Conservation (phyloP, 2,113 vertebrate genomes). For the Pagrus major region DNA sequence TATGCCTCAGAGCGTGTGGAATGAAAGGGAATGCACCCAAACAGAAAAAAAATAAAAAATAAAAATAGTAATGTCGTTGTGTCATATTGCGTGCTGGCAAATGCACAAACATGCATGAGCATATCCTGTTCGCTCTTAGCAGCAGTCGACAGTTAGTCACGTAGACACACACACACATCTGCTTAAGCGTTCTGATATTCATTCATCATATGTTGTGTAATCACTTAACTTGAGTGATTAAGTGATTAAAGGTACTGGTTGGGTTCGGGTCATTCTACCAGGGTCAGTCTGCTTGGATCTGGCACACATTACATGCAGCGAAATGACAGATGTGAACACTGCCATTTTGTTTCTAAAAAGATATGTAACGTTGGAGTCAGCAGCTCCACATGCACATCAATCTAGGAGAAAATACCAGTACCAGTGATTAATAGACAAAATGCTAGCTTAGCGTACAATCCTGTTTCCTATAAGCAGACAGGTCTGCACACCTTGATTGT, state of each 20-base stretch:
- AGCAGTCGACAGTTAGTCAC: background rate
- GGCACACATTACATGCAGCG: background rate
- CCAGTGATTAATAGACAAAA: background rate
- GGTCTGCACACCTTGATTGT: slow-evolving; percentile 3
- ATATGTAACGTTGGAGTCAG: background rate
- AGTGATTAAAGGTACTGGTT: too few relatives aligned
- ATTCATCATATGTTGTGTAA: background rate
- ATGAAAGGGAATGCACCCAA: slow-evolving; percentile 48
- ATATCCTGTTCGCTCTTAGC: slow-evolving; percentile 6
- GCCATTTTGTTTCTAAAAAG: background rate
- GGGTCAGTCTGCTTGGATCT: background rate
- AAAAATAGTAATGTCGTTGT: slow-evolving; percentile 19
- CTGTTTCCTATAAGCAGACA: background rate
- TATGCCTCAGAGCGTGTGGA: slow-evolving; percentile 75
- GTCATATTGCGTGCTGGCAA: slow-evolving; percentile 42
- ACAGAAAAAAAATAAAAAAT: too few relatives aligned
- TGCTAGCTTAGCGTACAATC: background rate
- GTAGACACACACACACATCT: background rate
- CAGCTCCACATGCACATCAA: background rate
- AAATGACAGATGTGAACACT: background rate
- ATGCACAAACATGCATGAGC: slow-evolving; percentile 31
- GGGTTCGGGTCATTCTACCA: too few relatives aligned
- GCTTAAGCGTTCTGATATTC: background rate
- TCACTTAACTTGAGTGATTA: background rate
- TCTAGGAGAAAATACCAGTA: background rate